Percentiles rank a stretch among this genome's conserved stretches.
These are phyloP conservation scores for Columba livia DNA, from an alignment of 2,113 vertebrate species.

Conservation along the genomic window DNA sequence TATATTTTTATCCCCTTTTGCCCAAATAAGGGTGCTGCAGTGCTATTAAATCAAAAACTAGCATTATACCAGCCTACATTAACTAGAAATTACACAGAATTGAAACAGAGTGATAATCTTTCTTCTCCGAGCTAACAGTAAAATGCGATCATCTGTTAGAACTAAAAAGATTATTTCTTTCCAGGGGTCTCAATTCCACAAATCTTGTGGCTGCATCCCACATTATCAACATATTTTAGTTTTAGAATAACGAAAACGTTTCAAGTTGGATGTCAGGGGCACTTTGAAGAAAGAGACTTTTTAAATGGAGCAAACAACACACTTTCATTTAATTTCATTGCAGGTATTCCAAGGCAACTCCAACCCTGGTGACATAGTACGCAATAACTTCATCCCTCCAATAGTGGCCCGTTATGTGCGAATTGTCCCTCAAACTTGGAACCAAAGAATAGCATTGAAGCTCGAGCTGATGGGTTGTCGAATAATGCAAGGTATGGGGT, in stretches of 20 bases:
- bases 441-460: constrained; percentile 79
- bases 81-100: neutral
- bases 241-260: neutral
- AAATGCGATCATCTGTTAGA: neutral
- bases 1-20: neutral
- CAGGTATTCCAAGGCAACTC: constrained; percentile 85
- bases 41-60: neutral
- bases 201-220: neutral
- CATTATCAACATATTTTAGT: neutral
- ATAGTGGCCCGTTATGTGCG: constrained; percentile 79
- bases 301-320: neutral
- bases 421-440: constrained; percentile 79
- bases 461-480: constrained; percentile 82
- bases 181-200: neutral
- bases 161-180: neutral
- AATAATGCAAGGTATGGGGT: constrained; percentile 67
- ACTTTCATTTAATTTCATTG: neutral
- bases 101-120: neutral
- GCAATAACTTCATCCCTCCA: constrained; percentile 82
- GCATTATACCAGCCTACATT: neutral
- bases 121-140: neutral
- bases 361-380: constrained; percentile 73
- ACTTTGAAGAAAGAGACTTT: neutral
- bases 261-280: neutral
- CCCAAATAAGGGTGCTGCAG: neutral